Conservation (phyloP, 2,888 invertebrate genomes). For the Coecobrya sp. region DNA sequence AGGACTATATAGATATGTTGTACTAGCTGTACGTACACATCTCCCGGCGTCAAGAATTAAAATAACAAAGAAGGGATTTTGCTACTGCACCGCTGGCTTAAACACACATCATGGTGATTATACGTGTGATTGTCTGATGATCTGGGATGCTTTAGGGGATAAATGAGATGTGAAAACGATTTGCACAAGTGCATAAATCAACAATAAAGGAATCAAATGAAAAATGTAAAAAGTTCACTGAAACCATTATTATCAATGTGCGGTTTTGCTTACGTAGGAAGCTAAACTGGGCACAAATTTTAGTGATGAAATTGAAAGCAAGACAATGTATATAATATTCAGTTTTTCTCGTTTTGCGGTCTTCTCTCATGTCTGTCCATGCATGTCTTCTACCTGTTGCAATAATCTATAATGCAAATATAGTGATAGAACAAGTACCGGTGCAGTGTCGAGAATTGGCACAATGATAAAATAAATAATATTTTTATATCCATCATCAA, state of each 20-base stretch:
- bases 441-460: too few relatives aligned
- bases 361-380: too few relatives aligned
- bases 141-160: neutral
- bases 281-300: neutral
- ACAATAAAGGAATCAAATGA: conserved; percentile 8
- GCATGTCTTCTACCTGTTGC: too few relatives aligned
- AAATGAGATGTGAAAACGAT: conserved; percentile 19
- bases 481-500: too few relatives aligned
- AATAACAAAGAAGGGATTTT: neutral
- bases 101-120: neutral
- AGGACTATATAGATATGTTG: neutral
- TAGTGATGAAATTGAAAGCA: neutral
- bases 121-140: neutral
- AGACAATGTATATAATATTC: too few relatives aligned
- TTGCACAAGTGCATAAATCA: conserved; percentile 8
- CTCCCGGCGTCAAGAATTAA: neutral
- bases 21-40: neutral
- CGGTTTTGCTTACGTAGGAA: neutral
- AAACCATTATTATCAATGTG: conserved; percentile 36
- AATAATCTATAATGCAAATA: too few relatives aligned
- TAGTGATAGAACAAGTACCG: too few relatives aligned
- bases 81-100: neutral
- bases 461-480: too few relatives aligned
- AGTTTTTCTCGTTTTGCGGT: too few relatives aligned
- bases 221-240: conserved; percentile 44